These are phyloP conservation scores for Thera britannica DNA, from an alignment of 2,888 invertebrate species.

Conservation along the genomic window DNA sequence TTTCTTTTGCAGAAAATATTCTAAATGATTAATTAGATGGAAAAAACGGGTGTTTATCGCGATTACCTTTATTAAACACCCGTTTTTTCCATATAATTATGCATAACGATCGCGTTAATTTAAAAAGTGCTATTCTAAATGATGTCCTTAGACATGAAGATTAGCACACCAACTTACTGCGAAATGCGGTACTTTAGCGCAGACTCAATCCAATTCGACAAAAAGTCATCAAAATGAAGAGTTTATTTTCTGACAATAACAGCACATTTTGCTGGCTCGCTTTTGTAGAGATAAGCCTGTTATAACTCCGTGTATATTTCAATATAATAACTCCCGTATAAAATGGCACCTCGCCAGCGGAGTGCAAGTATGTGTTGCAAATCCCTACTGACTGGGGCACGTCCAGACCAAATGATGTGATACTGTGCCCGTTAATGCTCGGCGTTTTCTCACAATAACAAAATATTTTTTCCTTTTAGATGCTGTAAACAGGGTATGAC, in stretches of 20 bases:
- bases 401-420: slow-evolving; percentile 33
- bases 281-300: slow-evolving; percentile 44
- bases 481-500: no score
- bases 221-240: slow-evolving; percentile 35
- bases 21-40: no score
- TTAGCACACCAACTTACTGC: slow-evolving; percentile 12
- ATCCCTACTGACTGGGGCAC: slow-evolving; percentile 29
- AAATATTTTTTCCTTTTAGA: no score
- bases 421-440: slow-evolving; percentile 19
- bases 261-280: slow-evolving; percentile 43
- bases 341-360: slow-evolving; percentile 42
- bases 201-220: slow-evolving; percentile 27
- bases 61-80: no score
- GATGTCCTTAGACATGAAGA: slow-evolving; percentile 7
- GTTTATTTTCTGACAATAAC: slow-evolving; percentile 36
- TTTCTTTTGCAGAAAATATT: no score
- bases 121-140: no score
- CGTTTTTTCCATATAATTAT: no score
- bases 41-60: no score
- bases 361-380: slow-evolving; percentile 42
- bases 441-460: slow-evolving; percentile 3
- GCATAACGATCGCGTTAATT: no score
- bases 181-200: slow-evolving; percentile 17
- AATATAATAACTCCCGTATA: slow-evolving; percentile 45
- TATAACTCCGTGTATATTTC: slow-evolving; percentile 44